Percentiles rank a stretch among this genome's conserved stretches.
phyloP scores from a whole-genome alignment of 2,888 invertebrate species.

The Thymelicus lineola region DNA sequence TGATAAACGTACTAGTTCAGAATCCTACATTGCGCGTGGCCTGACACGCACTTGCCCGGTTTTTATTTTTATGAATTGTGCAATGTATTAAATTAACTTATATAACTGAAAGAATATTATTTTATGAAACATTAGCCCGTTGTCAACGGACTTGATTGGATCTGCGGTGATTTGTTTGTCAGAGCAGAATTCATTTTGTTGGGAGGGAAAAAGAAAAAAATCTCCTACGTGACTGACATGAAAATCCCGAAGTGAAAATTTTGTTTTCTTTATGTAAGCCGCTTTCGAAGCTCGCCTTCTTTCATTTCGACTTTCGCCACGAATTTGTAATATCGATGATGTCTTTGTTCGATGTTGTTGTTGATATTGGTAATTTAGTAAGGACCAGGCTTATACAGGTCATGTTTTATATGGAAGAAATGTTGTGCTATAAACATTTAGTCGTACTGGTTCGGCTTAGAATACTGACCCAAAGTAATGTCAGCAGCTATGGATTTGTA shows the following conservation, averaged over 20 bases:
- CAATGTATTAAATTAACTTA: too few relatives aligned
- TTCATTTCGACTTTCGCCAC: conserved; percentile 24
- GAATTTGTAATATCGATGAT: conserved; percentile 29
- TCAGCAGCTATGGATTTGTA: not conserved
- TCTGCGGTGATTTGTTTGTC: conserved; percentile 70
- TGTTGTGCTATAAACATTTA: too few relatives aligned
- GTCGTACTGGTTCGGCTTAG: too few relatives aligned
- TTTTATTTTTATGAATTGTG: too few relatives aligned
- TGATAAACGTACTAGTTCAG: too few relatives aligned
- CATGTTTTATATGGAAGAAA: not conserved
- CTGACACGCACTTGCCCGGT: too few relatives aligned
- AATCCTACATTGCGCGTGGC: too few relatives aligned
- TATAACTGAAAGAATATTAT: not conserved
- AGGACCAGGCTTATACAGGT: conserved; percentile 35
- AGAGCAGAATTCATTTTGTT: conserved; percentile 64
- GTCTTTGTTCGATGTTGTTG: conserved; percentile 31
- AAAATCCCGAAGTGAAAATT: conserved; percentile 64
- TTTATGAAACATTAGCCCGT: conserved; percentile 26
- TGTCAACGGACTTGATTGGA: conserved; percentile 62
- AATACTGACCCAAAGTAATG: not conserved
- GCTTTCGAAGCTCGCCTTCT: conserved; percentile 50
- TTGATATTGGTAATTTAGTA: conserved; percentile 30
- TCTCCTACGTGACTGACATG: conserved; percentile 72
- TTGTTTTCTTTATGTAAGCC: conserved; percentile 66
- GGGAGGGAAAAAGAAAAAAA: conserved; percentile 48